Base-by-base conservation (phyloP, 2,113 vertebrate genomes). In the Dipodomys stephensi region DNA sequence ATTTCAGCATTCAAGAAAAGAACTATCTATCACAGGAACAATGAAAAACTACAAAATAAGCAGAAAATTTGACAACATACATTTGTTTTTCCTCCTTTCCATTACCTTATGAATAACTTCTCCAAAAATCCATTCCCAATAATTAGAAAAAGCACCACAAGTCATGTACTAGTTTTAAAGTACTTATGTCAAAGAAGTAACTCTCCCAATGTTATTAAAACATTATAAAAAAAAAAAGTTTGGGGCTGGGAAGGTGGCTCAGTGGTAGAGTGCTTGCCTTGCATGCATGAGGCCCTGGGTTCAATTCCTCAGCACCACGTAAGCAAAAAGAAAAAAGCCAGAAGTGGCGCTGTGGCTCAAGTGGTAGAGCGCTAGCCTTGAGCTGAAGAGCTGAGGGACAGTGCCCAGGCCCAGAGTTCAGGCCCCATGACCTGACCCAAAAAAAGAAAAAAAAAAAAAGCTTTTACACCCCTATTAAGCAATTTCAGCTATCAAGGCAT, bases 161-260 rank as follows among this genome's bases (percentile, higher is more conserved):
- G 25, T 94, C 87, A 92, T 84, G 64, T 78, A 46, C 5, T 84
- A 90, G 44, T 27, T 81, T 87, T 72, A 76, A n/a, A 60, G 91
- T n/a, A 73, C 80, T 86, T 83, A 88, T 68, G 67, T 90, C 77
- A 62, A 25, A 92, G 19, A 28, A 27, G 22, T 76, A 82, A 22
- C 9, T 89, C 27, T 88, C 32, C 19, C 62, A 39, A n/a, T 39
- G 68, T 77, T 68, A 77, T 19, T 0, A 86, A 9, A 94, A 94
- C 64, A 13, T 83, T 44, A 83, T 79, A 39, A 39, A 39, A 39
- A 39, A 39, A 39, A 39, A 39, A 39, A 35, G 32, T 60, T 87
- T 83, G 39, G 39, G 39, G 39, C 39, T 39, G 39, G 39, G 4
- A 39, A 39, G 39, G 39, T 39, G 39, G 5, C 39, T 39, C 39